Conservation (phyloP, 1,140 invertebrate genomes). For the Maconellicoccus hirsutus region DNA sequence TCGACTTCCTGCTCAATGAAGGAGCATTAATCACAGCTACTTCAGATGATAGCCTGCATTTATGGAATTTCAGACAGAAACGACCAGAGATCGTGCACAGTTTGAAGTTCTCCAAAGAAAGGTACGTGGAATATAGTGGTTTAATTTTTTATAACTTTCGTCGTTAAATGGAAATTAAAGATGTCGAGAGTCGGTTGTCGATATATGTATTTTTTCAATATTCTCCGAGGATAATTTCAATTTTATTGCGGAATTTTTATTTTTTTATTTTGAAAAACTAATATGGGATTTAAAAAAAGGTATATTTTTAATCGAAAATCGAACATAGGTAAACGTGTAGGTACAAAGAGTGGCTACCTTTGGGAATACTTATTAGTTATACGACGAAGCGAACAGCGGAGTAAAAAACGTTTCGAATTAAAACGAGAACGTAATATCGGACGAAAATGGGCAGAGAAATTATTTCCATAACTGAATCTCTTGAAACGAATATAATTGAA, state of each 20-base stretch:
- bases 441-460: neutral
- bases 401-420: neutral
- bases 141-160: neutral
- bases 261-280: neutral
- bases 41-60: slow-evolving; percentile 85
- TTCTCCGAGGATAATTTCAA: neutral
- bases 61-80: slow-evolving; percentile 97
- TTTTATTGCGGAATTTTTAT: neutral
- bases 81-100: slow-evolving; percentile 87
- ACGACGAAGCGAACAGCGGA: neutral
- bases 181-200: no score
- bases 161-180: no score
- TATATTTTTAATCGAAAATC: neutral
- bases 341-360: neutral
- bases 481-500: neutral
- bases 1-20: slow-evolving; percentile 92
- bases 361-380: neutral
- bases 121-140: slow-evolving; percentile 45
- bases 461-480: neutral
- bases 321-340: neutral
- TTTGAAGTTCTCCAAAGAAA: slow-evolving; percentile 92
- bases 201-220: no score
- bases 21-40: slow-evolving; percentile 88
- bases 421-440: neutral
- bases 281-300: neutral